Evolutionary conservation across 2,888 invertebrate genomes (phyloP).

Genomic region (Saturnia japonica): DNA sequence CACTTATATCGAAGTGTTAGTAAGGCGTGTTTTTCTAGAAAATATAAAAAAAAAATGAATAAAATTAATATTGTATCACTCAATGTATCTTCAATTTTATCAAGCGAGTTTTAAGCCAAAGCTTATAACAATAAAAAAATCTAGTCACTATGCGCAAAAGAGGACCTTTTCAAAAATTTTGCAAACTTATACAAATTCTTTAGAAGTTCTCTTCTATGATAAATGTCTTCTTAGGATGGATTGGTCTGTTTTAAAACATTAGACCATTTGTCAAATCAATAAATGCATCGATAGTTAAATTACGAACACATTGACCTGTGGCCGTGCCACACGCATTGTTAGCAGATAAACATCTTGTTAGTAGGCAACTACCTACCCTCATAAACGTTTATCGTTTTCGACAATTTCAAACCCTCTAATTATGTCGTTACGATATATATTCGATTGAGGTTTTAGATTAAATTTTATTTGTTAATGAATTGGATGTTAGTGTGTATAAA

Average conservation of each 20-base stretch:
- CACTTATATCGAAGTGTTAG: no score
- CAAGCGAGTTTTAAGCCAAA: not conserved
- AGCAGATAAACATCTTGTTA: conserved; percentile 69
- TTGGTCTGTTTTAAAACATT: conserved; percentile 5
- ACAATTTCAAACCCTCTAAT: conserved; percentile 8
- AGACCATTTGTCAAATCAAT: conserved; percentile 13
- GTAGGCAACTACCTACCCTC: conserved; percentile 52
- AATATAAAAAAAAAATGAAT: no score
- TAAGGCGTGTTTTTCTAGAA: no score
- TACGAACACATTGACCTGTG: conserved; percentile 7
- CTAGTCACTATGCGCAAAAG: not conserved
- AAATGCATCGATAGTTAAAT: conserved; percentile 15
- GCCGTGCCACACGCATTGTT: conserved; percentile 72
- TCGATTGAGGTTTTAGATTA: not conserved
- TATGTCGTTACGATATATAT: not conserved
- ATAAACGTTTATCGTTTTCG: not conserved
- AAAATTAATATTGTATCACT: not conserved
- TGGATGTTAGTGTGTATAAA: not conserved
- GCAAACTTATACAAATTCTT: not conserved
- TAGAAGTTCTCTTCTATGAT: not conserved
- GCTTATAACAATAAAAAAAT: not conserved
- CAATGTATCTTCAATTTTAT: not conserved
- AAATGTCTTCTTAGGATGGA: not conserved
- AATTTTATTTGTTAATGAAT: not conserved
- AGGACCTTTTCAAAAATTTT: not conserved